A percentile compares a stretch with the other conserved stretches of the same genome.
These are phyloP conservation scores for Melinopterus prodromus DNA, from an alignment of 2,888 invertebrate genomes.

Conservation along the genomic window DNA sequence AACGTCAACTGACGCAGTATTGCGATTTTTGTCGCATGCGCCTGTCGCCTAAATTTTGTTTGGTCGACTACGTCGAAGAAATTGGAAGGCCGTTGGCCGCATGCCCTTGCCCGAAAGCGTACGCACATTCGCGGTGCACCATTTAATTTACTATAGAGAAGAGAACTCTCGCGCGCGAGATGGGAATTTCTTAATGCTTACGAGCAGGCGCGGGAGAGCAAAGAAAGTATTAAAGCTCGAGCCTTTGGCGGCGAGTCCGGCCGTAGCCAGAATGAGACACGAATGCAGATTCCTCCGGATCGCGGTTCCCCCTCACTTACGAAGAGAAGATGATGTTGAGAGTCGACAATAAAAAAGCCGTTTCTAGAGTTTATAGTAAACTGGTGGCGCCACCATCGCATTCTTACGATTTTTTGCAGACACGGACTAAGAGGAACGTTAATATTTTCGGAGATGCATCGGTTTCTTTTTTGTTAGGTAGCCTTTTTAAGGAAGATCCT, in stretches of 20 bases:
- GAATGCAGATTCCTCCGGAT: not conserved
- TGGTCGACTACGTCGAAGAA: not conserved
- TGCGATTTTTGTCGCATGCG: not conserved
- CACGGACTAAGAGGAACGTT: not conserved
- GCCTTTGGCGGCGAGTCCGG: not conserved
- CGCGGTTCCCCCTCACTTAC: not conserved
- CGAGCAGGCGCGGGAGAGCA: not conserved
- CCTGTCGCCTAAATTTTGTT: not conserved
- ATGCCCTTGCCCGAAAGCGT: not conserved
- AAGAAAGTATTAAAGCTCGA: not conserved
- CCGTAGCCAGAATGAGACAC: not conserved
- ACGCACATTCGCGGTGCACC: not conserved
- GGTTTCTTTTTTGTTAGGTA: no score
- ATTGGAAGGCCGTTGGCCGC: constrained; percentile 4
- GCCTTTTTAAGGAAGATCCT: no score
- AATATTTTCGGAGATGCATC: not conserved
- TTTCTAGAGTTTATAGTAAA: not conserved
- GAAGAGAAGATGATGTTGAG: not conserved
- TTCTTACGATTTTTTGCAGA: not conserved
- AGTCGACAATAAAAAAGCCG: not conserved
- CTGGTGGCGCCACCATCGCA: not conserved
- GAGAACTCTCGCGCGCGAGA: not conserved
- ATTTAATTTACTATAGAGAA: not conserved
- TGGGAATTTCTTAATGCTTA: not conserved
- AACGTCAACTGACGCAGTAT: not conserved